phyloP scores from a whole-genome alignment of 2,888 invertebrate species.

The Lysandra coridon region DNA sequence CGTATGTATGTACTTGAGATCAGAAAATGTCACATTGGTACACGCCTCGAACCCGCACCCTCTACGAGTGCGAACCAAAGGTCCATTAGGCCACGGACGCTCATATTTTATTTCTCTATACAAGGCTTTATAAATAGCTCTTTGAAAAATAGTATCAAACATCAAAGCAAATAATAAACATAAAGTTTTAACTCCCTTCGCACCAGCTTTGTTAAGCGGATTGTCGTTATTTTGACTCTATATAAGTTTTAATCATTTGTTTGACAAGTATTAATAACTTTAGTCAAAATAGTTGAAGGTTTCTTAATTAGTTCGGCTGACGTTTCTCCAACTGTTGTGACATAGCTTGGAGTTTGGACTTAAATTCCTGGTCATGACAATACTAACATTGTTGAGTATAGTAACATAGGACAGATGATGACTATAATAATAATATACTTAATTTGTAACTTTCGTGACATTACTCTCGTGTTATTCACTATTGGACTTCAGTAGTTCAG shows the following conservation, averaged over 20 bases:
- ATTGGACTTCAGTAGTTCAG: background rate
- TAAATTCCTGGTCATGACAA: background rate
- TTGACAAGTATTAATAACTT: slow-evolving; percentile 15
- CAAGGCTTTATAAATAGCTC: too few relatives aligned
- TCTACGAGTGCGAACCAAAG: too few relatives aligned
- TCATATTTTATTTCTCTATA: too few relatives aligned
- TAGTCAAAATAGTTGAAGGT: background rate
- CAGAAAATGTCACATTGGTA: too few relatives aligned
- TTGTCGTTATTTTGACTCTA: background rate
- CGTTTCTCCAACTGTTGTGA: background rate
- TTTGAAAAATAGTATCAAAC: background rate
- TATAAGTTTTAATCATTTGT: slow-evolving; percentile 2
- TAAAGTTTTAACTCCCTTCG: background rate
- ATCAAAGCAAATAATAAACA: background rate
- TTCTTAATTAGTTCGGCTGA: background rate
- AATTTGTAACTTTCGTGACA: too few relatives aligned
- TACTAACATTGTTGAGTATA: too few relatives aligned
- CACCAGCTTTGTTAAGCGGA: background rate
- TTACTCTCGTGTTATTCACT: background rate
- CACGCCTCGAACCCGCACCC: too few relatives aligned
- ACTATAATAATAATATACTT: too few relatives aligned
- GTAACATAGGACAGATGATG: too few relatives aligned
- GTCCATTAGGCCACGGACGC: too few relatives aligned
- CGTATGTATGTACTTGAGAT: too few relatives aligned
- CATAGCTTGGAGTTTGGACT: background rate